A percentile compares a stretch with the other conserved stretches of the same genome.
These are phyloP conservation scores for Argyresthia goedartella DNA, from an alignment of 2,888 invertebrate genomes.

Conservation along the genomic window DNA sequence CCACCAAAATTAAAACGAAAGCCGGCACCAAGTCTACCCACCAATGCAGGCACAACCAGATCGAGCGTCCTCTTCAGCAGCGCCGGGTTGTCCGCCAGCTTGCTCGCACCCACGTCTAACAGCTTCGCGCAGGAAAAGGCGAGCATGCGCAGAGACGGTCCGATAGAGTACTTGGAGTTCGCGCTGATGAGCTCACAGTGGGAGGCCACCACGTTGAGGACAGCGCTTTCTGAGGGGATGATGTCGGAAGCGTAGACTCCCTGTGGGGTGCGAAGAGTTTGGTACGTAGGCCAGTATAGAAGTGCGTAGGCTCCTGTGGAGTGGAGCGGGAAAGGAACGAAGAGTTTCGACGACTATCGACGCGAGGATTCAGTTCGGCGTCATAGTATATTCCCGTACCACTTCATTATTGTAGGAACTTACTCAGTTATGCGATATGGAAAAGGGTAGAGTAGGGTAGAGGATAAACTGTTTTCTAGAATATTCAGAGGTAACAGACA, in stretches of 20 bases:
- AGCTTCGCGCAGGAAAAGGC: conserved; percentile 55
- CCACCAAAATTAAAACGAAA: no score
- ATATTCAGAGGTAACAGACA: no score
- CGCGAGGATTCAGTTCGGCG: no score
- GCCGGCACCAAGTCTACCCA: conserved; percentile 31
- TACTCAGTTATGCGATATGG: no score
- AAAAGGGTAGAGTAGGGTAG: no score
- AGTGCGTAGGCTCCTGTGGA: no score
- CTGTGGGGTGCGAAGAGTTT: conserved; percentile 39
- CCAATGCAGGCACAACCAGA: conserved; percentile 81
- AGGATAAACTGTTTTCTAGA: no score
- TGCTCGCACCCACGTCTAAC: conserved; percentile 46
- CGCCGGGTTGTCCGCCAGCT: conserved; percentile 70
- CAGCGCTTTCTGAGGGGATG: conserved; percentile 86
- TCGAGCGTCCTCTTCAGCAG: conserved; percentile 75
- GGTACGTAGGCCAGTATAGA: no score
- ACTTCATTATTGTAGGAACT: no score
- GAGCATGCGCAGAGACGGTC: conserved; percentile 54
- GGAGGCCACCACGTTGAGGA: conserved; percentile 76
- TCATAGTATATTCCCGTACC: no score
- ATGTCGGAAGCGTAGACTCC: conserved; percentile 81
- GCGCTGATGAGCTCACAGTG: conserved; percentile 58
- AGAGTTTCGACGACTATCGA: no score
- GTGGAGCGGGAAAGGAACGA: no score
- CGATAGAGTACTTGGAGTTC: conserved; percentile 48